phyloP scores from a whole-genome alignment of 1,140 invertebrate species.

The Apis laboriosa region DNA sequence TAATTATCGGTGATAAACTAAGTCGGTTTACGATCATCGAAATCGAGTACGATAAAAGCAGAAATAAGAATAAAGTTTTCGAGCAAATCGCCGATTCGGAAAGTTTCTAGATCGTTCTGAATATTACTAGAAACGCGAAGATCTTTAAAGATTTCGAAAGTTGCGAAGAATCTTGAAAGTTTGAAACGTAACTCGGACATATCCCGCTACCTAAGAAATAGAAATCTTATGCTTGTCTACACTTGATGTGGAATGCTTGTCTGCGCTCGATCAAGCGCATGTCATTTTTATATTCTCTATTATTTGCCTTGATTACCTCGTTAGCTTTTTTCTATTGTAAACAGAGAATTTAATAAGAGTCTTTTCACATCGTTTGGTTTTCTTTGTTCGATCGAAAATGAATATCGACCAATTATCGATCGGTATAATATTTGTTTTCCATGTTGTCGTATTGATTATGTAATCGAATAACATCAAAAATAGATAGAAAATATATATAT shows the following conservation, averaged over 20 bases:
- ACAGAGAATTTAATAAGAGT: too few species aligned
- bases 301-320: background rate
- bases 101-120: slow-evolving; percentile 30
- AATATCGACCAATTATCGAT: too few species aligned
- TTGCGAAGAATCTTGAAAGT: slow-evolving; percentile 43
- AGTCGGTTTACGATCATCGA: background rate
- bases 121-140: slow-evolving; percentile 35
- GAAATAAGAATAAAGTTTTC: slow-evolving; percentile 33
- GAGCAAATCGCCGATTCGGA: slow-evolving; percentile 31
- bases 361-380: too few species aligned
- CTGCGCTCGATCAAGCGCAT: background rate
- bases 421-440: too few species aligned
- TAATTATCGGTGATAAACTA: background rate
- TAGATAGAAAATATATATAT: too few species aligned
- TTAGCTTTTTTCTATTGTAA: background rate
- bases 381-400: too few species aligned
- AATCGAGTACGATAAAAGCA: slow-evolving; percentile 20
- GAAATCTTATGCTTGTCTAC: slow-evolving; percentile 42
- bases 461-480: too few species aligned
- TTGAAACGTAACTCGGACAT: slow-evolving; percentile 27
- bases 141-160: slow-evolving; percentile 41
- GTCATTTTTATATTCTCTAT: slow-evolving; percentile 30
- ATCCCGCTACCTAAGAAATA: slow-evolving; percentile 25
- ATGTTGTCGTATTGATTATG: too few species aligned
- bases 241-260: background rate